Base-by-base conservation (phyloP, 2,113 vertebrate genomes). In the Hemicordylus capensis region DNA sequence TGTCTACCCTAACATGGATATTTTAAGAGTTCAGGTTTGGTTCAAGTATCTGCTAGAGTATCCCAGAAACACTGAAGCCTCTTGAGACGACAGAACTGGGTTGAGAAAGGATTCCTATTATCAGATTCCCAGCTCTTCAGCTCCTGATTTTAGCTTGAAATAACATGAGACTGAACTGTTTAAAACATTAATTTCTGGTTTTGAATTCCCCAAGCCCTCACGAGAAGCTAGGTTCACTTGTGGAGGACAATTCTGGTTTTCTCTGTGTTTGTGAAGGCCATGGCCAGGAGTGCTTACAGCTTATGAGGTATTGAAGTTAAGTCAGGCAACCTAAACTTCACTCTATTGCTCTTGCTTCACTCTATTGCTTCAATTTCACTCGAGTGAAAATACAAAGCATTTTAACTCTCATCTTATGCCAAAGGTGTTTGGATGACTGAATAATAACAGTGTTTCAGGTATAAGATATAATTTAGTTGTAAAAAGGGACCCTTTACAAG, bases 121-220 rank as follows among this genome's bases (percentile, higher is more conserved):
- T 93, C 90, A 93, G 42, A 92, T 93, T 94, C 90, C 86, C 91
- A 94, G 91, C 85, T 90, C 91, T 82, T 76, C 89, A 83, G 56
- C 91, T 83, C 79, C 85, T 90, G 44, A 34, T 63, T 75, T 92
- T 92, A 89, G 89, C 93, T 90, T 85, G 82, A 85, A 91, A 75
- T 70, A 91, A 73, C 87, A 89, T 92, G 86, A 91, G 89, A 93
- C 91, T 70, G n/a, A 58, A 91, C 87, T 93, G 76, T 79, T 74
- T 48, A 12, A 90, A 90, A 80, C 70, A 85, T 87, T 77, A n/a
- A 69, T 78, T 90, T 1, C 4, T 4, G 39, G 15, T 86, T 90
- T 84, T 48, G 78, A 84, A 64, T n/a, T 85, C 74, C 69, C 58
- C 34, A 31, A 70, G 72, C 76, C 2, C n/a, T 76, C 39, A 42